Evolutionary conservation across 1,140 invertebrate genomes (phyloP).

Genomic region (Cepaea nemoralis): DNA sequence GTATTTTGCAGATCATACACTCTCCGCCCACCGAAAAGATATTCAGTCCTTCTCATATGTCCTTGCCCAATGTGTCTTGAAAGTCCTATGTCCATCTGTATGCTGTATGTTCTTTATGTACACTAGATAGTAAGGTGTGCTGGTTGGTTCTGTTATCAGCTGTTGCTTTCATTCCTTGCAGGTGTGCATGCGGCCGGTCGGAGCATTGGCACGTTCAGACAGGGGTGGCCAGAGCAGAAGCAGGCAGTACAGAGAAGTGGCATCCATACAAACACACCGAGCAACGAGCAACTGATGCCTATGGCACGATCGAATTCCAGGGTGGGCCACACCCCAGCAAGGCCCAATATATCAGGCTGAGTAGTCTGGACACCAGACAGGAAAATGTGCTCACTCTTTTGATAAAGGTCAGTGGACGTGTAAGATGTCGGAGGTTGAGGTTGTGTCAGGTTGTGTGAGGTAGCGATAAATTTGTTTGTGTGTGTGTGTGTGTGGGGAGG

Average conservation of each 20-base stretch:
- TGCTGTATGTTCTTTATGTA: background rate
- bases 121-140: too few species aligned
- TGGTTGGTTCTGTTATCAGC: too few species aligned
- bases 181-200: conserved; percentile 66
- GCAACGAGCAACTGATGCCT: conserved; percentile 90
- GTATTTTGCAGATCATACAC: too few species aligned
- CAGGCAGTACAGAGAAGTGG: conserved; percentile 68
- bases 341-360: conserved; percentile 93
- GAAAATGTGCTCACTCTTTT: conserved; percentile 92
- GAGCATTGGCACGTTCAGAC: conserved; percentile 56
- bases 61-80: background rate
- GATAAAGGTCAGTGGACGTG: conserved; percentile 71
- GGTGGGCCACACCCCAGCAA: conserved; percentile 93
- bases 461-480: too few species aligned
- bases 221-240: conserved; percentile 31
- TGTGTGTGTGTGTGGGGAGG: too few species aligned
- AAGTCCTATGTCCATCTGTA: background rate
- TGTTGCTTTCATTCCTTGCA: conserved; percentile 32
- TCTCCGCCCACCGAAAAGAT: too few species aligned
- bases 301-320: conserved; percentile 97
- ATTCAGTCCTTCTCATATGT: too few species aligned
- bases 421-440: too few species aligned
- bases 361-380: conserved; percentile 89
- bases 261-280: conserved; percentile 85
- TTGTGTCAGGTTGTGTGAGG: too few species aligned